Percentiles rank a stretch among this genome's conserved stretches.
Evolutionary conservation across 1,140 invertebrate genomes (phyloP).

Genomic region (Anastrepha obliqua): DNA sequence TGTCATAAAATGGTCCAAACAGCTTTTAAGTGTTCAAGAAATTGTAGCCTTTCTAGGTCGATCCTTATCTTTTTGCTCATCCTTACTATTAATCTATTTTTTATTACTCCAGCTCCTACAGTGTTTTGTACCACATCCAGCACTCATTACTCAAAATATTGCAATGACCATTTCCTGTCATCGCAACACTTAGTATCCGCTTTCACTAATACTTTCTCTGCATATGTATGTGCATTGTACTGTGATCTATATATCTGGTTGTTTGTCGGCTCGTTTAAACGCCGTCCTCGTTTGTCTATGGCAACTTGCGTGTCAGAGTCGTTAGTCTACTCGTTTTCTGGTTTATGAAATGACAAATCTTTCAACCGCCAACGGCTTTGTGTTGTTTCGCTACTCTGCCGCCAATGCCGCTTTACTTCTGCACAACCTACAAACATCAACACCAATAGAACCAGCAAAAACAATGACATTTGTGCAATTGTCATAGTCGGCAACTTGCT

Average conservation of each 20-base stretch:
- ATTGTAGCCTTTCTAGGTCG: too few relatives aligned
- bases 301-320: conserved; percentile 45
- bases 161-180: conserved; percentile 31
- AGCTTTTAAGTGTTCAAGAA: too few relatives aligned
- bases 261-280: background rate
- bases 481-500: conserved; percentile 34
- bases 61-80: background rate
- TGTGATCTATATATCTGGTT: background rate
- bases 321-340: conserved; percentile 44
- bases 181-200: conserved; percentile 18
- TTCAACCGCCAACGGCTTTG: conserved; percentile 42
- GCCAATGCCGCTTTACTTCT: background rate
- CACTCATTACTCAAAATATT: conserved; percentile 46
- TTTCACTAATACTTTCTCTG: background rate
- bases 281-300: conserved; percentile 3
- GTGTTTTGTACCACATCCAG: background rate
- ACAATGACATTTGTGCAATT: conserved; percentile 4
- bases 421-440: background rate
- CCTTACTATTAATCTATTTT: background rate
- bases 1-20: too few relatives aligned
- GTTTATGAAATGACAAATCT: conserved; percentile 42
- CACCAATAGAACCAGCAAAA: background rate
- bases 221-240: background rate
- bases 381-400: conserved; percentile 18
- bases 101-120: background rate